Evolutionary conservation across 2,797 vertebrate genomes (phyloP), one percentile per base, ranked within the genome.

Genomic region (Phoxinus dragarum): DNA sequence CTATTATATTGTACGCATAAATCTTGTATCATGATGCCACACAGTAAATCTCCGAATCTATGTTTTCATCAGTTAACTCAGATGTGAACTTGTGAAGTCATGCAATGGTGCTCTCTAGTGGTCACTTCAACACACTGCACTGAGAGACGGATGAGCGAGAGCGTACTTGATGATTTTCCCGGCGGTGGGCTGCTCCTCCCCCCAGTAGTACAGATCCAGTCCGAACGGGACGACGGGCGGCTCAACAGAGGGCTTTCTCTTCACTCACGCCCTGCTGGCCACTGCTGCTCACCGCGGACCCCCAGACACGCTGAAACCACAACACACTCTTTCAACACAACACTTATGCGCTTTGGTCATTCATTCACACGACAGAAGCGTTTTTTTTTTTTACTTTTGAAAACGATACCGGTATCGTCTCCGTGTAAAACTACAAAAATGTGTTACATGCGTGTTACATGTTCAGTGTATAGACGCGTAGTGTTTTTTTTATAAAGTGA

Each of bases 171-270:
- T 87, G 89, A 98, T 96, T 93, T 95, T 97, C 64, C 97, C 96
- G 5, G 95, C 91, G 7, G 84, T 92, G n/a, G 94, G 96, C 88
- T 96, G 96, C 83, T 99, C 97, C 92, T 97, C 89, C 81, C 96
- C 97, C 98, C 98, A 98, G 93, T 96, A 96, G 90, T 97, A 97
- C 76, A 98, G 94, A 86, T 99, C 98, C 87, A 97, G 88, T 74
- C 97, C 97, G 42, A 98, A 99, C 0, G 97, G 96, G 87, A 98
- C 91, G 9, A 98, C 82, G 0, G 98, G 98, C 14, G 95, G 96
- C 40, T 93, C 93, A 12, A 97, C 82, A 0, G 97, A 97, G 12
- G 12, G 95, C 96, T 61, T 93, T 93, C 5, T 80, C 5, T 4
- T 90, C 90, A 61, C 89, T 87, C 86, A 95, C 93, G 52, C 90